Evolutionary conservation across 2,113 vertebrate species (phyloP), one percentile per base, ranked within the genome.

Genomic region (Progne subis): DNA sequence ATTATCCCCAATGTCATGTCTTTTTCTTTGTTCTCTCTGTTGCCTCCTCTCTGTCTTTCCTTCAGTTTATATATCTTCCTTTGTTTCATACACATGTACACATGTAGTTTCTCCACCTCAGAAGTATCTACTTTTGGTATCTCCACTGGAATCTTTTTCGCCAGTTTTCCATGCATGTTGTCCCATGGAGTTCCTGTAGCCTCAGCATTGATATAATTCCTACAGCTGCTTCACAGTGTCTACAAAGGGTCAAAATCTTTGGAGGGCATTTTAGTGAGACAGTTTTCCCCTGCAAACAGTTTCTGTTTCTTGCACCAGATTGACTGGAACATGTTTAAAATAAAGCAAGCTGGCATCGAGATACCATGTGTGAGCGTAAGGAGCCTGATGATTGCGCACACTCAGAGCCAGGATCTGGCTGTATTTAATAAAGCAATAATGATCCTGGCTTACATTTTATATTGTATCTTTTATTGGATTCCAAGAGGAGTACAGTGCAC

Each of bases 401-500:
- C 82, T 50, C 44, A 2, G 69, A 93, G 88, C 76, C 90, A 92
- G 71, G 88, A 88, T 93, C 77, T 92, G 93, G 43, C 79, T 95
- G 64, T 93, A 90, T 95, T 95, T 95, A 95, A 96, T 95, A 93
- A 88, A 90, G 88, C 80, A 96, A 53, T 94, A 94, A 94, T 93
- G 88, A 93, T 90, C 46, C 86, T 92, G 92, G 76, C 79, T 96
- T 93, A 83, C 92, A 76, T 92, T 95, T 94, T 90, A 71, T 96
- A 94, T 92, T 96, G 60, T 69, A 71, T 94, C 79, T 90, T 86
- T 95, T 90, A 94, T 88, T 90, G 88, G 92, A 96, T 96, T 96
- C 92, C 77, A 82, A 53, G 57, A 95, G 82, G 46, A 83, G 64
- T 63, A 90, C n/a, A 71, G 92, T 94, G 86, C 76, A 68, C 68